Percentiles rank a stretch among this genome's conserved stretches.
Conservation (phyloP, 2,113 vertebrate genomes). For the Pedionomus torquatus region DNA sequence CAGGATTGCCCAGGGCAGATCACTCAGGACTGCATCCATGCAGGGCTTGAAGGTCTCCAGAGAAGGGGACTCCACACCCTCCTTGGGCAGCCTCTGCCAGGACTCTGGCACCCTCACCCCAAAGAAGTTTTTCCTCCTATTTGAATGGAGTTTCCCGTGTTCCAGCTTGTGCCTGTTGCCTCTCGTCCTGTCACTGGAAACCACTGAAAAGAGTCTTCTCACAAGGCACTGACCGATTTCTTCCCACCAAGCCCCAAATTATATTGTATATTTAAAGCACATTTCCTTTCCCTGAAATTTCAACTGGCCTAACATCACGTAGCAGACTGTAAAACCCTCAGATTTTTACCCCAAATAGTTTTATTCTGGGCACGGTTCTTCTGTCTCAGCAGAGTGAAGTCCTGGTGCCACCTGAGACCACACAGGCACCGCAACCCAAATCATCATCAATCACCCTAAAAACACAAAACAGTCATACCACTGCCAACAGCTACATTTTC, state of each 20-base stretch:
- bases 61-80: too few relatives aligned
- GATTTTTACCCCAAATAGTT: neutral
- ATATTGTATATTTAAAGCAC: neutral
- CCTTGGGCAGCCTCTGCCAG: too few relatives aligned
- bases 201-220: neutral
- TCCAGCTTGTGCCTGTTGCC: too few relatives aligned
- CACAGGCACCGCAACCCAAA: accelerated
- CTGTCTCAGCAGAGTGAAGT: too few relatives aligned
- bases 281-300: neutral
- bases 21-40: too few relatives aligned
- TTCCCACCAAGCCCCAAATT: neutral
- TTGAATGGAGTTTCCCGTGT: too few relatives aligned
- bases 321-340: neutral
- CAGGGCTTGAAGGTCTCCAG: too few relatives aligned
- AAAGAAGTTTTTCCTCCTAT: too few relatives aligned
- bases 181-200: too few relatives aligned
- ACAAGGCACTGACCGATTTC: neutral
- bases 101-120: too few relatives aligned
- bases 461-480: neutral
- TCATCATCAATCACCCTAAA: accelerated
- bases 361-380: neutral
- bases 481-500: neutral
- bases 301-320: neutral
- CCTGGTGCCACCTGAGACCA: neutral
- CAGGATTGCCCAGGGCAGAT: too few relatives aligned